Conservation (phyloP, 2,113 vertebrate genomes). For the Myxocyprinus asiaticus region DNA sequence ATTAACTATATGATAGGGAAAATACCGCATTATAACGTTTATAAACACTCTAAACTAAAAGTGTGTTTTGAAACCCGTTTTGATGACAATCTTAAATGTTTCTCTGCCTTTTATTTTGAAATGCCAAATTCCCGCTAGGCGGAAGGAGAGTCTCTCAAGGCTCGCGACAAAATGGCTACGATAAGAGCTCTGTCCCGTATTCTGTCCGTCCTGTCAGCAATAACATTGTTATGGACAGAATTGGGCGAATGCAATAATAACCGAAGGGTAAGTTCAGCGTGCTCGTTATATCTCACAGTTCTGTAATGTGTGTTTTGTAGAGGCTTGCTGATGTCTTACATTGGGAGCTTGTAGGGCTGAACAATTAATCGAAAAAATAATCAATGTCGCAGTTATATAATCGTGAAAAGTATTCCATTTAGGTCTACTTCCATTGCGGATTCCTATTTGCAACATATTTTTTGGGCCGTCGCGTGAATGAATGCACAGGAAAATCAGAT, state of each 20-base stretch:
- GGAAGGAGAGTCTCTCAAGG: neutral
- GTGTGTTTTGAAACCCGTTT: neutral
- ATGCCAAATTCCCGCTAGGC: neutral
- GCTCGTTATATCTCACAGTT: neutral
- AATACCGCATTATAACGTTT: neutral
- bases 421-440: too few species aligned
- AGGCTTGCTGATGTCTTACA: neutral
- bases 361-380: too few species aligned
- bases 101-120: conserved; percentile 5
- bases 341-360: neutral
- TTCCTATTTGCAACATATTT: too few species aligned
- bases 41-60: neutral
- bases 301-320: neutral
- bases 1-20: neutral
- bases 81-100: neutral
- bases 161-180: conserved; percentile 64
- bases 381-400: too few species aligned
- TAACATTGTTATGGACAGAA: conserved; percentile 48
- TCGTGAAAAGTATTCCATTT: too few species aligned
- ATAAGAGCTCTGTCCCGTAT: neutral
- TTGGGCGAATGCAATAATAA: conserved; percentile 67
- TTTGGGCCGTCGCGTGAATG: too few species aligned
- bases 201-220: conserved; percentile 28
- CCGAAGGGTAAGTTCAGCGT: conserved; percentile 65
- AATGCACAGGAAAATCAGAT: too few species aligned